phyloP scores from a whole-genome alignment of 1,140 invertebrate species.

The Steinernema feltiae region DNA sequence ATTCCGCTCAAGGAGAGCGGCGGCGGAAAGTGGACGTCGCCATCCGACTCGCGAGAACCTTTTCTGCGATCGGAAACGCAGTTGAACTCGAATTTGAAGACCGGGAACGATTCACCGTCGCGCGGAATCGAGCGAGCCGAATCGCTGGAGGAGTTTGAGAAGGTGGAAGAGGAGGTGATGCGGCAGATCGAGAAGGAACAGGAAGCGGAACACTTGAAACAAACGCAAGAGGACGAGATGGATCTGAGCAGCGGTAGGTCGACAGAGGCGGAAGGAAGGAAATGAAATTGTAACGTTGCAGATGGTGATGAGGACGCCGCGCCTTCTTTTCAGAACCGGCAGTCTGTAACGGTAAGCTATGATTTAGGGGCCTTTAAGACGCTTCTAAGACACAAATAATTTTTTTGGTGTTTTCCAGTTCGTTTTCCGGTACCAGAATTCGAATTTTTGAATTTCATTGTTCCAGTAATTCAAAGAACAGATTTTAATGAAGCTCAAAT shows the following conservation, averaged over 20 bases:
- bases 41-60: not conserved
- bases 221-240: not conserved
- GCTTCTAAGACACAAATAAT: no score
- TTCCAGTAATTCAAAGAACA: no score
- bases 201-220: not conserved
- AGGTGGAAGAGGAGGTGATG: conserved; percentile 8
- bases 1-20: conserved; percentile 2
- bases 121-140: not conserved
- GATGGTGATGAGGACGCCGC: not conserved
- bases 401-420: no score
- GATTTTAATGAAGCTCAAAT: no score
- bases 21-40: not conserved
- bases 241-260: not conserved
- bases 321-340: not conserved
- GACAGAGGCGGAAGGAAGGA: not conserved
- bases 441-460: no score
- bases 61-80: not conserved
- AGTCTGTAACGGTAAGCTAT: not conserved
- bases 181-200: not conserved
- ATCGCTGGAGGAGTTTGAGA: conserved; percentile 6
- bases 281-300: not conserved
- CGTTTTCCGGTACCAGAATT: no score
- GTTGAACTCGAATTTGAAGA: conserved; percentile 4
- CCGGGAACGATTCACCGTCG: not conserved
- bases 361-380: not conserved